A percentile compares a stretch with the other conserved stretches of the same genome.
Conservation (phyloP, 37 sponge, comb jelly and placozoan species). For the Crambe crambe region DNA sequence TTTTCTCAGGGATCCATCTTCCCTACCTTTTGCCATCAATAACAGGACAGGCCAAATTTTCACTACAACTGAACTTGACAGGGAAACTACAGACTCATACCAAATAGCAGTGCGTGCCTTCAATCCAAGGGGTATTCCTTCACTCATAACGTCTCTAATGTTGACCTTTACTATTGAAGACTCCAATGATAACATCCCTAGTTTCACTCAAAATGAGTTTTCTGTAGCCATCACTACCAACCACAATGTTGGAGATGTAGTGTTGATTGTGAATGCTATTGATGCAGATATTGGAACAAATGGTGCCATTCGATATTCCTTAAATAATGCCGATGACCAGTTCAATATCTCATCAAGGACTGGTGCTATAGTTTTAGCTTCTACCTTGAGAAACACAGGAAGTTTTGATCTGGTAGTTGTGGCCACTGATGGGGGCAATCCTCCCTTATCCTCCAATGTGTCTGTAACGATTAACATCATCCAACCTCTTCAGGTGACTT, state of each 20-base stretch:
- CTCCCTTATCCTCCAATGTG: slow-evolving; percentile 5
- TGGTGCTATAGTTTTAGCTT: slow-evolving; percentile 9
- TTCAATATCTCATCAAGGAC: slow-evolving; percentile 21
- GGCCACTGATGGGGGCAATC: slow-evolving; percentile 50
- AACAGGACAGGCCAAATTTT: slow-evolving; percentile 33
- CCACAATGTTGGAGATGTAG: neutral
- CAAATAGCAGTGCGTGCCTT: slow-evolving; percentile 30
- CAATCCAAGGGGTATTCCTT: slow-evolving; percentile 17
- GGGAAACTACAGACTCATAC: slow-evolving; percentile 40
- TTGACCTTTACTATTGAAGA: slow-evolving; percentile 33
- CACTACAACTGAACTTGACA: slow-evolving; percentile 27
- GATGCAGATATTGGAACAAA: slow-evolving; percentile 49
- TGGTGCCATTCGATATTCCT: slow-evolving; percentile 31
- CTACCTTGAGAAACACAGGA: neutral
- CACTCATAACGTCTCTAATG: slow-evolving; percentile 3
- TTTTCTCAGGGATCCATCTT: neutral
- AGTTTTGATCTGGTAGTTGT: slow-evolving; percentile 27
- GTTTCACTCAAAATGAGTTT: slow-evolving; percentile 2
- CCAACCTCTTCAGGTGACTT: slow-evolving; percentile 35
- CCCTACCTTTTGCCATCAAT: slow-evolving; percentile 44
- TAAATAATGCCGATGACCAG: neutral
- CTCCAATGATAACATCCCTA: slow-evolving; percentile 58
- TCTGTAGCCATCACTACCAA: slow-evolving; percentile 4
- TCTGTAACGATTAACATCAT: slow-evolving; percentile 9
- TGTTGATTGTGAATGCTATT: slow-evolving; percentile 37